phyloP scores from a whole-genome alignment of 2,797 vertebrate genomes.

The Anguilla pacifica region DNA sequence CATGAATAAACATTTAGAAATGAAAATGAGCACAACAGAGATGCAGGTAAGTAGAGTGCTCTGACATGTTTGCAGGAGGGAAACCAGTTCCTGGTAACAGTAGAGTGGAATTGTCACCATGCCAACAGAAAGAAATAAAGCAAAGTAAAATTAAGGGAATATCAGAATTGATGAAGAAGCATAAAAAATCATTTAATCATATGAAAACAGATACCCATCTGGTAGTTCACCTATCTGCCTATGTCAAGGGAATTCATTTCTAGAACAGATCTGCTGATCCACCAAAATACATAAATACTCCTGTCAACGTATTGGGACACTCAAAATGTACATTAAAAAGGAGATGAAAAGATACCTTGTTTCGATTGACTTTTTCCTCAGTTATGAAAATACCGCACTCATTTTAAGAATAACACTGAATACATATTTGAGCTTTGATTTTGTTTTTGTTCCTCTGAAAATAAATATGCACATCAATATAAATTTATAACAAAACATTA shows the following conservation, averaged over 20 bases:
- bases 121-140: neutral
- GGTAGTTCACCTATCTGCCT: neutral
- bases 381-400: neutral
- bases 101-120: neutral
- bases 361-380: neutral
- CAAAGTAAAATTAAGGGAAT: neutral
- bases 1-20: neutral
- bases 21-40: neutral
- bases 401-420: neutral
- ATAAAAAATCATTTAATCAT: neutral
- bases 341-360: neutral
- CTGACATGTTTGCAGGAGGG: neutral
- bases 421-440: neutral
- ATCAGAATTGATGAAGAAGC: neutral
- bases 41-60: neutral
- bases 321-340: neutral
- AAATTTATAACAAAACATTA: neutral
- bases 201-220: neutral
- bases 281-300: neutral
- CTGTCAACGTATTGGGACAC: neutral
- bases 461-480: constrained; percentile 9
- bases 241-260: neutral
- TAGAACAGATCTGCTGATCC: neutral
- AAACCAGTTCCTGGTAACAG: neutral
- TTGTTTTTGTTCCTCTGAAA: constrained; percentile 13